Evolutionary conservation across 2,797 vertebrate species (phyloP), one percentile per base, ranked within the genome.

Genomic region (Pangasius sanitwongsei): DNA sequence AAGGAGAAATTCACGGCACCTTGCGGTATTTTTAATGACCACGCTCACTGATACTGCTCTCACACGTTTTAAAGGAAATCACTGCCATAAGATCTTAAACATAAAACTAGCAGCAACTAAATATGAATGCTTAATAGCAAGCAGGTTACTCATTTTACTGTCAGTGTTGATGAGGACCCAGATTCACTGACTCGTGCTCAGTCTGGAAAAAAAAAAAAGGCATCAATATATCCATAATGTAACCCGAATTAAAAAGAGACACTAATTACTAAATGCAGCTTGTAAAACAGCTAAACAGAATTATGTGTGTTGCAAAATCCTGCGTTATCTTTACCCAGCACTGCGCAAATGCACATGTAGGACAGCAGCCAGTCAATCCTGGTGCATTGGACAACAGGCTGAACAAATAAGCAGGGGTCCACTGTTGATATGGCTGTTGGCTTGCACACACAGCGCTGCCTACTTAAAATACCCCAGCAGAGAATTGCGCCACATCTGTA

Each of bases 281-380:
- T 55, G 55, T 15, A 53, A 78, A 78, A 78, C 28, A 55, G 44
- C 44, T 82, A 82, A 11, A 34, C 15, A 59, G 48, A 25, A 83
- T 63, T 20, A 15, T 34, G 13, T 31, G 5, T 61, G 34, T 12
- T 59, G 28, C 3, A 63, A 28, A 13, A 82, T 57, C 59, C 86
- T 86, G 65, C 28, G 4, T 86, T 90, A 69, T 75, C 67, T 88
- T 86, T 84, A 55, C 23, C 15, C 69, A 48, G 78, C 37, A 61
- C 44, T 86, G 86, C 88, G 83, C 63, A 91, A 88, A 78, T 88
- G 89, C 70, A 78, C 81, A 88, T 81, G 85, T 87, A 91, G 91
- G 89, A 81, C 72, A 78, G 41, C 87, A 85, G 61, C 86, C 44
- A 82, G 90, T 57, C 34, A 31, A 80, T 86, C 83, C 87, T 61